Evolutionary conservation across 2,113 vertebrate species (phyloP), one percentile per base, ranked within the genome.

Genomic region (Ahaetulla prasina): DNA sequence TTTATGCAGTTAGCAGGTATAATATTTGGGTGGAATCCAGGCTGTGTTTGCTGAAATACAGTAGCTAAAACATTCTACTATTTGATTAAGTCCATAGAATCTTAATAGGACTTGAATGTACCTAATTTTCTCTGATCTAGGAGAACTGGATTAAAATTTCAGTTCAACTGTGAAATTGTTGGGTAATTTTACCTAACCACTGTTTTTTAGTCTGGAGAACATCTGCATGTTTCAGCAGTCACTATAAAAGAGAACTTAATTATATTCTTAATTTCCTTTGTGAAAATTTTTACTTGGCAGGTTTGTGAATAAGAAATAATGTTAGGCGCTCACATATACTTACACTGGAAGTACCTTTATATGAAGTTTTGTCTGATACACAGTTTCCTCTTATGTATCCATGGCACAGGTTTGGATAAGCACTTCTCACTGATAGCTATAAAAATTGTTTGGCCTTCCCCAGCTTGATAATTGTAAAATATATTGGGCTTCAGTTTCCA

Each of bases 11-110:
- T 85, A 53, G 23, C 90, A 84, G 47, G 50, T n/a, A 52, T 54
- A 86, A 39, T 86, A 63, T 92, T 89, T 90, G 68, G 68, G 54
- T 6, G 20, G 55, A 52, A 90, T 92, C 74, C 80, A 92, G 52
- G 39, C 53, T 43, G 35, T 22, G 35, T 35, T 88, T 49, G 68
- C 52, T 85, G 52, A 55, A 85, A 91, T 43, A 45, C 49, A 23
- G 68, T 25, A 25, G 52, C 23, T 25, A 39, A 35, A 57, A 12
- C 43, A 39, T 88, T 88, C 63, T 52, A 90, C 35, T 85, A 39
- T 54, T 43, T 85, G 45, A 27, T 91, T 85, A 55, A 85, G 55
- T 57, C 45, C 80, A 39, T 47, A 55, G 43, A 25, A 45, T 84
- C 50, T 84, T 55, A 47, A 85, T 91, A 52, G 39, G 14, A 55